These are phyloP conservation scores for Trichechus manatus DNA, from an alignment of 2,113 vertebrate species.

Conservation along the genomic window DNA sequence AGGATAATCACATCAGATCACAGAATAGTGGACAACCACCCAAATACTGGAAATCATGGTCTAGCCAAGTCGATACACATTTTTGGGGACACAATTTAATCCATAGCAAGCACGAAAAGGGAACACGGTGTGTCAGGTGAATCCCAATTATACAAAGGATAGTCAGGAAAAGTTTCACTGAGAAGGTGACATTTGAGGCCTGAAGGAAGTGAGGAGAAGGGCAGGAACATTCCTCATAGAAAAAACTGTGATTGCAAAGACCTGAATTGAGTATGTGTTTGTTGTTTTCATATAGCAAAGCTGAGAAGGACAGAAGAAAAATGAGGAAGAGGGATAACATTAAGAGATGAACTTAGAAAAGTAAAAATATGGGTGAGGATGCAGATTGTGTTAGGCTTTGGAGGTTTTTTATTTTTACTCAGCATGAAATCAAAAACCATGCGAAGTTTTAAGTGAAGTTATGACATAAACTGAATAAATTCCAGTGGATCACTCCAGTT, in stretches of 20 bases:
- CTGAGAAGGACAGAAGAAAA: not conserved
- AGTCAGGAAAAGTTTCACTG: not conserved
- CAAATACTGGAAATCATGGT: too few relatives aligned
- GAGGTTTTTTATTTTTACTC: not conserved
- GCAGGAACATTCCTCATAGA: fast-evolving
- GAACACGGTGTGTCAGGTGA: not conserved
- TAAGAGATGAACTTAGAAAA: not conserved
- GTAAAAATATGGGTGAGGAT: not conserved
- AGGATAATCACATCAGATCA: too few relatives aligned
- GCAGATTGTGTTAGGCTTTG: not conserved
- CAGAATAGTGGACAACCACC: too few relatives aligned
- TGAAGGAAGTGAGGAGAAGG: not conserved
- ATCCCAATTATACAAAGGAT: not conserved
- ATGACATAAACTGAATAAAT: not conserved
- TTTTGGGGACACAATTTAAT: too few relatives aligned
- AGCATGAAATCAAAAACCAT: not conserved
- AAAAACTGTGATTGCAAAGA: not conserved
- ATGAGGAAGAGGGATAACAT: not conserved
- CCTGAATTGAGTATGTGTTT: too few relatives aligned
- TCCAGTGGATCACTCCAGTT: not conserved
- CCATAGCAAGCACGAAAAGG: not conserved
- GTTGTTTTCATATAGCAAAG: not conserved
- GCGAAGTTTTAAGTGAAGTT: not conserved
- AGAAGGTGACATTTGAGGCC: not conserved
- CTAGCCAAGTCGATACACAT: too few relatives aligned